Evolutionary conservation across 2,113 vertebrate genomes (phyloP).

Genomic region (Halcyon malimbica): DNA sequence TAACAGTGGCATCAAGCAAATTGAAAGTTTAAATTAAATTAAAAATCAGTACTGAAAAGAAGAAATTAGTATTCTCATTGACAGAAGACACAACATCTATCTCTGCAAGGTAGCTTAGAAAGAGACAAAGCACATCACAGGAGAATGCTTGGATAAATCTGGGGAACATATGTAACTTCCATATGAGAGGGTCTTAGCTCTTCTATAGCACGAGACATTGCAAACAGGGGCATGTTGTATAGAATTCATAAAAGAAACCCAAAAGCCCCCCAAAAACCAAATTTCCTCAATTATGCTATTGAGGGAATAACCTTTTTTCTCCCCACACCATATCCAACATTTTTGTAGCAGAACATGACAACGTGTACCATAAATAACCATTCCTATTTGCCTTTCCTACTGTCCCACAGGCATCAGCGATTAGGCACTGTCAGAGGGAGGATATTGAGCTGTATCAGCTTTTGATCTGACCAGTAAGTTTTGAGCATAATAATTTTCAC

Average conservation of each 20-base stretch:
- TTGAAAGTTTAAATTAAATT: not conserved
- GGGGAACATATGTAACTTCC: not conserved
- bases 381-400: not conserved
- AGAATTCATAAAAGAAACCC: not conserved
- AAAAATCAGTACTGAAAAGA: not conserved
- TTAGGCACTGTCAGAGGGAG: not conserved
- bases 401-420: not conserved
- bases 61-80: not conserved
- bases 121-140: not conserved
- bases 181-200: not conserved
- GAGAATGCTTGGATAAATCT: not conserved
- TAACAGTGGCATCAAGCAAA: not conserved
- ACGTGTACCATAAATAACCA: not conserved
- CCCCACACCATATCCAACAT: accelerated
- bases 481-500: not conserved
- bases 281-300: not conserved
- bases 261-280: too few relatives aligned
- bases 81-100: not conserved
- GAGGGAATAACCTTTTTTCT: not conserved
- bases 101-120: not conserved
- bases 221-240: not conserved
- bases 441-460: not conserved
- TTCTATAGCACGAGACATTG: not conserved
- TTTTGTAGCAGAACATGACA: not conserved
- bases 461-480: not conserved